phyloP scores from a whole-genome alignment of 2,888 invertebrate genomes.

The Drosophila aldrichi region DNA sequence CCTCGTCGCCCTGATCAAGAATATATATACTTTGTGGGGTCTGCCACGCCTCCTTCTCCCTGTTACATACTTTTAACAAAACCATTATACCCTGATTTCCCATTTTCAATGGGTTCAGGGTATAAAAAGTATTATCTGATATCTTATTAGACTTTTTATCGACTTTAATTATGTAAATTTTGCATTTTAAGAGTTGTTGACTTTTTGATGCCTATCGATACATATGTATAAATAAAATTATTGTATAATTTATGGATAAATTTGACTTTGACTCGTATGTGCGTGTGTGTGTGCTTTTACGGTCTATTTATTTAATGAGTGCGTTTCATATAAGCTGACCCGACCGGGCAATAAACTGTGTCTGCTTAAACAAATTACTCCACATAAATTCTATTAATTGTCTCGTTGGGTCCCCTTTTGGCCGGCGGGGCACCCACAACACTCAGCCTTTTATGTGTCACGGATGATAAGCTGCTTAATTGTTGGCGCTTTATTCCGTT shows the following conservation, averaged over 20 bases:
- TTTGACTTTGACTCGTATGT: constrained; percentile 24
- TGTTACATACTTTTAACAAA: too few species aligned
- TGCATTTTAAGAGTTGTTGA: constrained; percentile 38
- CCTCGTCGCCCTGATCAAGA: too few species aligned
- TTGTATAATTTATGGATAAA: constrained; percentile 48
- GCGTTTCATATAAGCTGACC: constrained; percentile 34
- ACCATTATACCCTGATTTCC: too few species aligned
- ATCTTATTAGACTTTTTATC: neutral
- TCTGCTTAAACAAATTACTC: constrained; percentile 40
- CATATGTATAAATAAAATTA: neutral
- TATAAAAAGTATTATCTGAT: too few species aligned
- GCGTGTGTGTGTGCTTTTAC: constrained; percentile 6
- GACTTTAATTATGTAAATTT: constrained; percentile 19
- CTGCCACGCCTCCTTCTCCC: too few species aligned
- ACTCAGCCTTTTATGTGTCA: constrained; percentile 4
- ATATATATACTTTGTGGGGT: too few species aligned
- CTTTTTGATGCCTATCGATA: constrained; percentile 1
- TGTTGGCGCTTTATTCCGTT: constrained; percentile 6
- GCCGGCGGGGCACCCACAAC: neutral
- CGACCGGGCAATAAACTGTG: constrained; percentile 37
- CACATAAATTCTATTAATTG: constrained; percentile 53
- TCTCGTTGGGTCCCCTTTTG: constrained; percentile 7
- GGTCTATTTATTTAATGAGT: constrained; percentile 31
- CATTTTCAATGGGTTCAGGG: too few species aligned
- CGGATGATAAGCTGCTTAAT: constrained; percentile 28